Evolutionary conservation across 2,797 vertebrate species (phyloP).

Genomic region (Gallinago nigripennis): DNA sequence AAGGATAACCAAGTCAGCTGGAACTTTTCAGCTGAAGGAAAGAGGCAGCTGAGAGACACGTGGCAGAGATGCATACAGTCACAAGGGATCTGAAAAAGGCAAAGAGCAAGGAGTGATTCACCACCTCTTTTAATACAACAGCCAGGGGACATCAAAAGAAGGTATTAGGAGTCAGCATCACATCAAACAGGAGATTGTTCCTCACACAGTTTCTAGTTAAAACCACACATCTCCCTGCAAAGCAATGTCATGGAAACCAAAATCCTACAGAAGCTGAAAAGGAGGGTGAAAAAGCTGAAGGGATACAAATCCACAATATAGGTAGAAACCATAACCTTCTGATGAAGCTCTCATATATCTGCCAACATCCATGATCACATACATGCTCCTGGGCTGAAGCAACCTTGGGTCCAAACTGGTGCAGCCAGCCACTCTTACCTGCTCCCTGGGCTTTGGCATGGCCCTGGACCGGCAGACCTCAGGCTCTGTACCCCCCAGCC

Average conservation of each 20-base stretch:
- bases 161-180: not conserved
- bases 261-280: not conserved
- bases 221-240: not conserved
- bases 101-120: not conserved
- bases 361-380: not conserved
- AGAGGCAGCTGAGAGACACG: not conserved
- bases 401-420: not conserved
- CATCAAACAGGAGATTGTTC: not conserved
- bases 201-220: not conserved
- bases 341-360: not conserved
- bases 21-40: not conserved
- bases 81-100: not conserved
- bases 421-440: not conserved
- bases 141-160: not conserved
- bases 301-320: not conserved
- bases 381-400: not conserved
- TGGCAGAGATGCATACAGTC: not conserved
- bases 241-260: not conserved
- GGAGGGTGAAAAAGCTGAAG: not conserved
- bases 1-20: not conserved
- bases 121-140: not conserved
- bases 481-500: accelerated
- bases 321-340: not conserved
- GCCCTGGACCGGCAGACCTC: not conserved
- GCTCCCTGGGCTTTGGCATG: not conserved